Evolutionary conservation across 2,113 vertebrate genomes (phyloP).

Genomic region (Oxygymnocypris stewartii): DNA sequence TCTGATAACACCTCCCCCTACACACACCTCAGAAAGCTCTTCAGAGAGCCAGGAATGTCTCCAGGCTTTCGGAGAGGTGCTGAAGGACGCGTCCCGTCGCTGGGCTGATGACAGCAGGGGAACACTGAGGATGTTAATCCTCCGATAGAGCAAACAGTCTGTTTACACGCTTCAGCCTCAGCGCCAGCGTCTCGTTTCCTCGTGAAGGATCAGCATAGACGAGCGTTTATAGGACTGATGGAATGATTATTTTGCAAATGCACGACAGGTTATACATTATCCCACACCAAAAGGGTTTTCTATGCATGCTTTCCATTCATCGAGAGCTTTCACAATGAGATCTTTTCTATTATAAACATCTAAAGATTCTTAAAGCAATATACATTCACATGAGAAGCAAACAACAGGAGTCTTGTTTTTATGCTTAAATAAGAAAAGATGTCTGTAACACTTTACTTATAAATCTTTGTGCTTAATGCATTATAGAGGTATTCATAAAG

Average conservation of each 20-base stretch:
- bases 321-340: not conserved
- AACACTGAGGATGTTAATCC: constrained; percentile 72
- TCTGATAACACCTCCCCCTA: constrained; percentile 63
- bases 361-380: not conserved
- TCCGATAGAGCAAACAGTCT: constrained; percentile 68
- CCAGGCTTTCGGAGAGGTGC: constrained; percentile 53
- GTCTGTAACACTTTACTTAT: too few species aligned
- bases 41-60: constrained; percentile 64
- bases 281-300: not conserved
- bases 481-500: too few species aligned
- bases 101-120: constrained; percentile 67
- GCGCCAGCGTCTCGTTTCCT: not conserved
- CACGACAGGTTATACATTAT: not conserved
- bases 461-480: too few species aligned
- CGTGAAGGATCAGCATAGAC: not conserved
- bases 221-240: not conserved
- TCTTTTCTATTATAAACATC: not conserved
- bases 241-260: not conserved
- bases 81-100: constrained; percentile 67
- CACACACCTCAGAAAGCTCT: constrained; percentile 58
- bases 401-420: not conserved
- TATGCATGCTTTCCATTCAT: not conserved
- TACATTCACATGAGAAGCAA: not conserved
- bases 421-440: too few species aligned
- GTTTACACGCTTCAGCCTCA: constrained; percentile 68